phyloP scores from a whole-genome alignment of 2,888 invertebrate genomes.

The Spodoptera picta region DNA sequence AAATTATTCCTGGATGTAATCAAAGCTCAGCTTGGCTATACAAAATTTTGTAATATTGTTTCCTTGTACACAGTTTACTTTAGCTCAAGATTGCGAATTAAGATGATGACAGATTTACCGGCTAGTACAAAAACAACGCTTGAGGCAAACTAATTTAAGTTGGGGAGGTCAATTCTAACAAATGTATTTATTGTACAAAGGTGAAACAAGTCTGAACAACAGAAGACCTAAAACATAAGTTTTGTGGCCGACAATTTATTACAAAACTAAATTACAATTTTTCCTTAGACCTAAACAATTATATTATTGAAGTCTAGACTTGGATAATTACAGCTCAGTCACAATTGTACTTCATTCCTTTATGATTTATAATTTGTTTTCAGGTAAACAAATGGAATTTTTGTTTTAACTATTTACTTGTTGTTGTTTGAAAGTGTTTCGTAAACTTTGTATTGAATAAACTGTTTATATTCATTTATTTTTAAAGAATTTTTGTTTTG shows the following conservation, averaged over 20 bases:
- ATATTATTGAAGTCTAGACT: conserved; percentile 41
- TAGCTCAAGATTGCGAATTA: not conserved
- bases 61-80: no score
- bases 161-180: not conserved
- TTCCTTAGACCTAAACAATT: conserved; percentile 6
- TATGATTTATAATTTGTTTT: conserved; percentile 36
- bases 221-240: conserved; percentile 6
- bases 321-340: conserved; percentile 28
- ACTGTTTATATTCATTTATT: conserved; percentile 3
- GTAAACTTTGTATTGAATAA: not conserved
- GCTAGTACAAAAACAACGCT: not conserved
- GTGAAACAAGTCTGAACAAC: not conserved
- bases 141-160: not conserved
- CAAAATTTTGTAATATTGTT: no score
- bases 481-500: not conserved
- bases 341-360: not conserved
- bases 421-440: conserved; percentile 7
- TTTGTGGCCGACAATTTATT: conserved; percentile 22
- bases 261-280: conserved; percentile 20
- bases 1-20: no score
- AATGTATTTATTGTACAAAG: not conserved
- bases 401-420: not conserved
- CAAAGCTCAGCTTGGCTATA: no score
- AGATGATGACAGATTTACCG: not conserved
- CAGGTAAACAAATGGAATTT: conserved; percentile 25